phyloP scores from a whole-genome alignment of 2,113 vertebrate species.

The Apteryx owenii region DNA sequence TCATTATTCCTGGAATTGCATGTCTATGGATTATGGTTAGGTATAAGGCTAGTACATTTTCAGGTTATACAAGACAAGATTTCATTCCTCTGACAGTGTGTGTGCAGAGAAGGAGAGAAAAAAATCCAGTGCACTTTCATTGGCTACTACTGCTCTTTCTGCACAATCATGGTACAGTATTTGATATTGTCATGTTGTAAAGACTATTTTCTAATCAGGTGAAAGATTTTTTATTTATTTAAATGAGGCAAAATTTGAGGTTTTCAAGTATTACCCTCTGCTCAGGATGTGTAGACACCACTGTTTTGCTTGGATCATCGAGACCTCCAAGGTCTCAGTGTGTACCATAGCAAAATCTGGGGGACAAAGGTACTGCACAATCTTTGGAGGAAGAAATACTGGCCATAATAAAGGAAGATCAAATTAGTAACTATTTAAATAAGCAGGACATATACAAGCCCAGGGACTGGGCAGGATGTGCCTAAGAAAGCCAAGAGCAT shows the following conservation, averaged over 20 bases:
- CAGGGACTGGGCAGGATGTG: neutral
- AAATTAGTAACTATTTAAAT: neutral
- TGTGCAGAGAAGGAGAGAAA: neutral
- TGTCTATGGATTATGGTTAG: neutral
- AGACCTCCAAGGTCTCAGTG: neutral
- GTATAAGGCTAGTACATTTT: neutral
- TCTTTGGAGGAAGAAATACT: neutral
- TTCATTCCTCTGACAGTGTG: neutral
- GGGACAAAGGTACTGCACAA: neutral
- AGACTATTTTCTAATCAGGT: neutral
- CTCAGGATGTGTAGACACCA: neutral
- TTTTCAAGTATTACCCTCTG: neutral
- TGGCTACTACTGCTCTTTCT: neutral
- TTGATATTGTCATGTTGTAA: neutral
- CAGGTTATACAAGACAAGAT: neutral
- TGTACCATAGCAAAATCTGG: neutral
- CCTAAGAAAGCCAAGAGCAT: neutral
- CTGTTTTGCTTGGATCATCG: neutral
- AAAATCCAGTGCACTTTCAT: neutral
- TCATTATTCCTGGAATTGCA: neutral
- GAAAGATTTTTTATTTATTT: neutral
- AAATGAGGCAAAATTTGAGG: neutral
- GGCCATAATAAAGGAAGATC: neutral
- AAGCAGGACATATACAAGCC: neutral
- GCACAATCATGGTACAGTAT: neutral